Base-by-base conservation (phyloP, 2,888 invertebrate genomes). In the Masnerella sp. region DNA sequence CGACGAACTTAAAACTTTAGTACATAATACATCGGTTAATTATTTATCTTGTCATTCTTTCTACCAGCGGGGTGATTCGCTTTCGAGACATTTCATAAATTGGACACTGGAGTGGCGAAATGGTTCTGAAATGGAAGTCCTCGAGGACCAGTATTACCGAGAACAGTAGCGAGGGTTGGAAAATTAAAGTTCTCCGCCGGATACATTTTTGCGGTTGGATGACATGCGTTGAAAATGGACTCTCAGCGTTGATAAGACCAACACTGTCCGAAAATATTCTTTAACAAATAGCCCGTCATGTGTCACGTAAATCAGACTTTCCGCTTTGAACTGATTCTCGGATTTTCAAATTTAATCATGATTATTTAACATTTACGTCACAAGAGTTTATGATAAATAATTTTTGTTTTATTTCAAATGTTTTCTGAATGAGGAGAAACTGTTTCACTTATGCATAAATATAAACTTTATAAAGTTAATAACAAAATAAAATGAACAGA, bases 261-360 rank as follows among this genome's bases (percentile, higher is more conserved):
- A 78, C 72, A 76, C 65, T 79, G 80, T 84, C 83, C 84, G 77
- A 83, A 78, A 83, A 82, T 81, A 69, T 78, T 74, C 74, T 78
- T 56, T 84, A 86, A 87, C 87, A 86, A 87, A 87, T 87, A 84
- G 84, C 86, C 85, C 85, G 87, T 87, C 86, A 86, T 79, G 82
- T 82, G 79, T 83, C 82, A 83, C 87, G 85, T 87, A 87, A 87
- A 87, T 87, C 86, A 87, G 83, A 79, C 78, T 78, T 79, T 79
- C n/a, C n/a, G n/a, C n/a, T n/a, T 34, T 30, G 45, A 64, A 72
- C 25, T 47, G 30, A 28, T n/a, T n/a, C n/a, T n/a, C n/a, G n/a
- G n/a, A n/a, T n/a, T n/a, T n/a, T n/a, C n/a, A n/a, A n/a, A n/a
- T n/a, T n/a, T n/a, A n/a, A n/a, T n/a, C n/a, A n/a, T n/a, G n/a